Evolutionary conservation across 2,113 vertebrate species (phyloP).

Genomic region (Anoplopoma fimbria): DNA sequence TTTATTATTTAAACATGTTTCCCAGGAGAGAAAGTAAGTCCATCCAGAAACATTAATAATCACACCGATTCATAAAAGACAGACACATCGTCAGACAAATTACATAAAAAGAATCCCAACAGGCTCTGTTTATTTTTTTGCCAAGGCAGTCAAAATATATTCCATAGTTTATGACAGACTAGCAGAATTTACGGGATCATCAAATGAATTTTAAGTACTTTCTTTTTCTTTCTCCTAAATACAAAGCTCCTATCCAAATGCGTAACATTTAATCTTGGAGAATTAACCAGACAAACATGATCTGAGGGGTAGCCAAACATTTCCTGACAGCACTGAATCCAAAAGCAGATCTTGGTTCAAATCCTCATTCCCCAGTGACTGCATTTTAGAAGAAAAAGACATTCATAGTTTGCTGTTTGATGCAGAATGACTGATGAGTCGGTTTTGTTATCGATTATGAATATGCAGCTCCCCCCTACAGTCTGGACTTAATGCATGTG

Average conservation of each 20-base stretch:
- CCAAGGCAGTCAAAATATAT: conserved; percentile 41
- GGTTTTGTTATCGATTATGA: conserved; percentile 67
- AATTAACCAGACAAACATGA: conserved; percentile 56
- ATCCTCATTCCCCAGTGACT: conserved; percentile 34
- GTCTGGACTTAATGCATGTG: conserved; percentile 62
- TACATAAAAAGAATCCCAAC: conserved; percentile 49
- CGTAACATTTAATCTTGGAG: conserved; percentile 37
- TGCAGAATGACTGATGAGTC: conserved; percentile 53
- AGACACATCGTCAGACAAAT: conserved; percentile 41
- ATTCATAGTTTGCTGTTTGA: conserved; percentile 35
- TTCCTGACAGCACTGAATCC: conserved; percentile 26
- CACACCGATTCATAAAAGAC: conserved; percentile 47
- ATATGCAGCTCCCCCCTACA: conserved; percentile 52
- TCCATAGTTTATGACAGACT: conserved; percentile 29
- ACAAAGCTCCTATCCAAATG: conserved; percentile 40
- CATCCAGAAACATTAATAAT: conserved; percentile 63
- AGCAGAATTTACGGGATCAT: conserved; percentile 33
- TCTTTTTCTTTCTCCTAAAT: conserved; percentile 18
- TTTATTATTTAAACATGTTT: conserved; percentile 67
- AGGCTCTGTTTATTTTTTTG: conserved; percentile 32
- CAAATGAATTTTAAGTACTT: conserved; percentile 7
- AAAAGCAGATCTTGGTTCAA: conserved; percentile 48
- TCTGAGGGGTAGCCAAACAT: conserved; percentile 40
- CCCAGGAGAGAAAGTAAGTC: conserved; percentile 57
- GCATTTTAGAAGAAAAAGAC: conserved; percentile 32